Evolutionary conservation across 2,113 vertebrate genomes (phyloP).

Genomic region (Butastur rufipennis): DNA sequence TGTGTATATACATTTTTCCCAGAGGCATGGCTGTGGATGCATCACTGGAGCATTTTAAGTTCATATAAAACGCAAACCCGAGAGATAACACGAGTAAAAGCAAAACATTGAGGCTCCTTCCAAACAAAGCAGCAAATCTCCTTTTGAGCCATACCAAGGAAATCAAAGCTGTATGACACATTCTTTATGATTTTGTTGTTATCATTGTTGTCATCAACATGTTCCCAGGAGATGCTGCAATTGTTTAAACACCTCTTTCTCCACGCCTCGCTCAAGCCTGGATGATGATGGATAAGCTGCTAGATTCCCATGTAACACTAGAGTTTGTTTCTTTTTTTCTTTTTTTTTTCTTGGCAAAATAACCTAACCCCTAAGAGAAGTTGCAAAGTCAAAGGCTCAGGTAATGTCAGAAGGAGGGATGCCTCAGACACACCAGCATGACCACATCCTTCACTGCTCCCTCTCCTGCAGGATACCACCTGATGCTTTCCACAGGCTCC

Average conservation of each 20-base stretch:
- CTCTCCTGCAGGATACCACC: background rate
- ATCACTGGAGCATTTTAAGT: background rate
- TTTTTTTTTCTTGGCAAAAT: background rate
- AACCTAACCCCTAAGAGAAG: background rate
- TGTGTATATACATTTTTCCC: background rate
- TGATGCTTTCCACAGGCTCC: background rate
- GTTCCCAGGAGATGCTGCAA: background rate
- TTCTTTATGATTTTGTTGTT: background rate
- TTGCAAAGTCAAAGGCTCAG: background rate
- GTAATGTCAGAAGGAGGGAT: background rate
- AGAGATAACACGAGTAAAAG: background rate
- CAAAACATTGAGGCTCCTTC: background rate
- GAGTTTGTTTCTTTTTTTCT: accelerated
- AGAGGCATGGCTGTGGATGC: background rate
- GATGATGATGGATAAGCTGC: background rate
- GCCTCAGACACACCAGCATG: accelerated
- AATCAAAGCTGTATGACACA: background rate
- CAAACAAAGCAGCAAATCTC: background rate
- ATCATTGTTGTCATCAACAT: background rate
- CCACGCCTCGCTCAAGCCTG: background rate
- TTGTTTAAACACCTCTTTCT: background rate
- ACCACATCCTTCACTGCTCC: background rate
- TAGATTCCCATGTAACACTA: background rate
- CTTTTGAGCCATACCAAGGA: background rate
- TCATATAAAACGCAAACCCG: background rate